Evolutionary conservation across 1,140 invertebrate species (phyloP).

Genomic region (Aphis craccivora): DNA sequence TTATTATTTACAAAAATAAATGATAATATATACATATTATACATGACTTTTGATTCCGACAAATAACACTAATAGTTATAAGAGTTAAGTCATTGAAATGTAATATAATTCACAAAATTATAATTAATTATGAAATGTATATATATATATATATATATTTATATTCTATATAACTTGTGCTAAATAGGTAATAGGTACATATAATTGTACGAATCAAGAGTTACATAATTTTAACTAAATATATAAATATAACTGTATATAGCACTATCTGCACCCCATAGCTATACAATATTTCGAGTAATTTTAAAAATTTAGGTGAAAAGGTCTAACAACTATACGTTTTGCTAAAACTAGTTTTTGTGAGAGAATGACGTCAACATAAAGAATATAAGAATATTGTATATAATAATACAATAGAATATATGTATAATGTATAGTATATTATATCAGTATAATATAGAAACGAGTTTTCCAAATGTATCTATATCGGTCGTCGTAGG

Average conservation of each 20-base stretch:
- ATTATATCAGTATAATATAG: not conserved
- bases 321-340: conserved; percentile 7
- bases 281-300: not conserved
- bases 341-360: conserved; percentile 21
- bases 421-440: not conserved
- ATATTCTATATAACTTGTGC: too few species aligned
- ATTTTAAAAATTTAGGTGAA: not conserved
- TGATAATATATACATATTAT: too few species aligned
- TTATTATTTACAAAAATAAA: not conserved
- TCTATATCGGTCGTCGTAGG: not conserved
- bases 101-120: not conserved
- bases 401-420: not conserved
- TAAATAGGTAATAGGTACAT: too few species aligned
- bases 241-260: too few species aligned
- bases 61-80: not conserved
- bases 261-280: not conserved
- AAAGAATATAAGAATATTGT: too few species aligned
- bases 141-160: too few species aligned
- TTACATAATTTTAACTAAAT: not conserved
- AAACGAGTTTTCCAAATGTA: conserved; percentile 18
- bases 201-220: not conserved
- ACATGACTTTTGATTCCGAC: not conserved
- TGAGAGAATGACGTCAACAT: conserved; percentile 1
- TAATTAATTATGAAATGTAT: not conserved
- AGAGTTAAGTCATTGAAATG: not conserved